These are phyloP conservation scores for Colaptes auratus DNA, from an alignment of 2,113 vertebrate species.

Conservation along the genomic window DNA sequence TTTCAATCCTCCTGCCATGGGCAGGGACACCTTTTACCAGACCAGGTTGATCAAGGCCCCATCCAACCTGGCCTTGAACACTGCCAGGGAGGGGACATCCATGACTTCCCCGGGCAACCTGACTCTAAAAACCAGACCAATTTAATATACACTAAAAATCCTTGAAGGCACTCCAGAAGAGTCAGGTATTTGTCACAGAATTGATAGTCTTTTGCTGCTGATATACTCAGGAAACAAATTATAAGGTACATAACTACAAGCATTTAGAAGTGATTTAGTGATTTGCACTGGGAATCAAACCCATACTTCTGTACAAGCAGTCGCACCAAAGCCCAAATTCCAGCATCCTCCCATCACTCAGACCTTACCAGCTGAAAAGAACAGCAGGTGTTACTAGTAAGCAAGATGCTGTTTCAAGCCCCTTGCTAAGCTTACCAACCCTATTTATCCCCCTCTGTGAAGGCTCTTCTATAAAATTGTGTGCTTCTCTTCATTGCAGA, in stretches of 20 bases:
- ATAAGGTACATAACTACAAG: background rate
- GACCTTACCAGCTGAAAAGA: background rate
- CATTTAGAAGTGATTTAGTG: background rate
- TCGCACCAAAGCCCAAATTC: background rate
- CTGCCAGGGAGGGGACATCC: too few relatives aligned
- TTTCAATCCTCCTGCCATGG: too few relatives aligned
- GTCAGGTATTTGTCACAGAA: background rate
- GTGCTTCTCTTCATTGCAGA: background rate
- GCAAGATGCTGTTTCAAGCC: background rate
- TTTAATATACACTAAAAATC: background rate
- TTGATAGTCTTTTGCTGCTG: background rate
- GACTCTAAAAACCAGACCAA: background rate
- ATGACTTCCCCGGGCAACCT: too few relatives aligned
- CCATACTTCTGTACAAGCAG: background rate
- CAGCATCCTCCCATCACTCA: background rate
- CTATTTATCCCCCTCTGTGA: background rate
- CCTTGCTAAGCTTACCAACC: background rate
- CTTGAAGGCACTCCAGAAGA: background rate
- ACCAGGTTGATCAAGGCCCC: too few relatives aligned
- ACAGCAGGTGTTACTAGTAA: background rate
- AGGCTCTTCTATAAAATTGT: background rate
- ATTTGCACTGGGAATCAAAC: background rate
- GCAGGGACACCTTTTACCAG: too few relatives aligned
- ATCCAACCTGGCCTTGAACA: too few relatives aligned
- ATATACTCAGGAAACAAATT: background rate